A percentile compares a stretch with the other conserved stretches of the same genome.
Evolutionary conservation across 2,113 vertebrate genomes (phyloP).

Genomic region (Passer montanus): DNA sequence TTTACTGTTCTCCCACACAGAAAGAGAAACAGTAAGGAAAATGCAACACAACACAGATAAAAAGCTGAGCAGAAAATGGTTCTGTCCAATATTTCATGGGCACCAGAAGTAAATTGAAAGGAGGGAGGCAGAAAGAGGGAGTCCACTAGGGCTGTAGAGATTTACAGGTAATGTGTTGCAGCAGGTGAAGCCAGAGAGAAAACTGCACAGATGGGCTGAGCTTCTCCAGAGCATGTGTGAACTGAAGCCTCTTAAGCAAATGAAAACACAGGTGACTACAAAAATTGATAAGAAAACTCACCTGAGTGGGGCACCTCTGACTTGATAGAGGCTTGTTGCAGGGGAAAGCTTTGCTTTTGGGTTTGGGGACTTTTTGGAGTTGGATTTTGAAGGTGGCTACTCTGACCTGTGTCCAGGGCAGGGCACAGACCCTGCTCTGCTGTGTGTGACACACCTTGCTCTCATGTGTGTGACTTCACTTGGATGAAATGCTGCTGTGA

Average conservation of each 20-base stretch:
- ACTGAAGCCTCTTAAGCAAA: not conserved
- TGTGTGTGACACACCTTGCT: not conserved
- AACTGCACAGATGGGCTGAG: not conserved
- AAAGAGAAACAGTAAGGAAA: not conserved
- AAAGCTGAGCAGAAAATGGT: not conserved
- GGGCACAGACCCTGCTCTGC: not conserved
- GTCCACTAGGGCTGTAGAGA: not conserved
- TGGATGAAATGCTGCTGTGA: not conserved
- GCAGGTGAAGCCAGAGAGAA: not conserved
- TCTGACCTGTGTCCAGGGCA: not conserved
- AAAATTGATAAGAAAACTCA: not conserved
- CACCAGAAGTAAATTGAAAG: not conserved
- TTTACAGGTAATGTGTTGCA: not conserved
- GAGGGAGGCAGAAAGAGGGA: not conserved
- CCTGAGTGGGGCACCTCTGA: fast-evolving
- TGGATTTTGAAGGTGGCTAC: not conserved
- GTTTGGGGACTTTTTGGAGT: not conserved
- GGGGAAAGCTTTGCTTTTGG: not conserved
- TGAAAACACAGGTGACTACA: not conserved
- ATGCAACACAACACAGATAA: not conserved
- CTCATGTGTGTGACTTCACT: not conserved
- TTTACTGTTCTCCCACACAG: not conserved
- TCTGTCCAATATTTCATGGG: not conserved
- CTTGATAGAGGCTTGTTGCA: not conserved
- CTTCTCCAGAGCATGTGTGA: not conserved